Percentiles rank a stretch among this genome's conserved stretches.
Evolutionary conservation across 2,113 vertebrate genomes (phyloP).

Genomic region (Serinus canaria): DNA sequence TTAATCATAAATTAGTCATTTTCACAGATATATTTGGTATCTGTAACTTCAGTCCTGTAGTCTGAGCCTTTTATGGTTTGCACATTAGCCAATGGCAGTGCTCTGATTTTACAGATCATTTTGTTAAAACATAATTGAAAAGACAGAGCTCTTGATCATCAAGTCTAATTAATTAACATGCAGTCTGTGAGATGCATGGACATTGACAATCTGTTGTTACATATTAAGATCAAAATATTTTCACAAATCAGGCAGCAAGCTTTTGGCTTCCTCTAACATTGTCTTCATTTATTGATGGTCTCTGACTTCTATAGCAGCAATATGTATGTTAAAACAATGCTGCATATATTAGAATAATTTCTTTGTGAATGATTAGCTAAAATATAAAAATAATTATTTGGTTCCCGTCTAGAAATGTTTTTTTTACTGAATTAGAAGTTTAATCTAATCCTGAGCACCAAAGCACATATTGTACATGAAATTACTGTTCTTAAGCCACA

Average conservation of each 20-base stretch:
- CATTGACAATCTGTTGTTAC: conserved; percentile 50
- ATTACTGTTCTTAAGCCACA: not conserved
- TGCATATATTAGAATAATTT: not conserved
- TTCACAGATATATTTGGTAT: not conserved
- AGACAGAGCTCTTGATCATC: conserved; percentile 39
- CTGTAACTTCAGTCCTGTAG: not conserved
- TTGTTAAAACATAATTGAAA: conserved; percentile 37
- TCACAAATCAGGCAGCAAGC: conserved; percentile 15
- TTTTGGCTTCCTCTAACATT: conserved; percentile 24
- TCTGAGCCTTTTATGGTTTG: not conserved
- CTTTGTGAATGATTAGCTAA: not conserved
- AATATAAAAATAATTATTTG: not conserved
- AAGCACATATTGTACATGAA: not conserved
- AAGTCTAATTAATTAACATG: conserved; percentile 52
- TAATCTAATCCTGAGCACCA: conserved; percentile 24
- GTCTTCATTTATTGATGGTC: conserved; percentile 8
- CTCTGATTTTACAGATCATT: conserved; percentile 19
- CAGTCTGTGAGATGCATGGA: not conserved
- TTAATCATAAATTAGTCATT: not conserved
- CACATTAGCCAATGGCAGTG: not conserved
- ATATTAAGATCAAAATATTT: conserved; percentile 53
- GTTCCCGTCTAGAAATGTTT: not conserved
- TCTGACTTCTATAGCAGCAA: not conserved
- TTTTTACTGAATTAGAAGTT: conserved; percentile 7
- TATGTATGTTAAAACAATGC: not conserved